Evolutionary conservation across 2,888 invertebrate genomes (phyloP), one percentile per base, ranked within the genome.

Genomic region (Epirrhoe tristata): DNA sequence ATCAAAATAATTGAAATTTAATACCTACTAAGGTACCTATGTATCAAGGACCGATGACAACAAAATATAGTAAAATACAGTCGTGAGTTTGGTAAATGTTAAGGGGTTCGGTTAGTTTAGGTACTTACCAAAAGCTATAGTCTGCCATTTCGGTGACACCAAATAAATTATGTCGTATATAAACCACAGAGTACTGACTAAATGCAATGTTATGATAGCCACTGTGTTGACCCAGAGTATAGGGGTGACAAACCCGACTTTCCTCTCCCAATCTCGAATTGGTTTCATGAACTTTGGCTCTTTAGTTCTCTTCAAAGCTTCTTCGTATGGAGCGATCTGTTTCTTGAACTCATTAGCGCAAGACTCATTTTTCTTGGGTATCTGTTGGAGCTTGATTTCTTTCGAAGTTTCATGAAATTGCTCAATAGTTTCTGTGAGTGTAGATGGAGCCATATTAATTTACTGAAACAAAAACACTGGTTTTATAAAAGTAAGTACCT

Each of bases 211-310:
- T 1, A 85, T 81, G 52, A 96, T 94, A 32, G 87, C 84, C 67
- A 95, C 88, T 14, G 95, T 88, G 77, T 95, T 96, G 54, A 84
- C 85, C 96, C 96, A 96, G 75, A 95, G 94, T n/a, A 96, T 87
- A 0, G 95, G 94, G 1, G 95, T 95, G 51, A 94, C 78, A 66
- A 95, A 95, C 4, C 94, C 92, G 66, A 89, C 74, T 5, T 69
- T 71, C 71, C 85, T 91, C 73, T 92, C 93, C 88, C 85, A 89
- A 60, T 76, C 71, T 62, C 90, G 78, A 12, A 90, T 48, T 0
- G 77, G 81, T 7, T 74, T 71, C 31, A 91, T 66, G 48, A 83
- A 84, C 34, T 72, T 75, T 0, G 82, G 76, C n/a, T 91, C 88
- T 12, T 76, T 74, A 46, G 75, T 76, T 52, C 64, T 62, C 6